These are phyloP conservation scores for Intellagama lesueurii DNA, from an alignment of 2,797 vertebrate species.

Conservation along the genomic window DNA sequence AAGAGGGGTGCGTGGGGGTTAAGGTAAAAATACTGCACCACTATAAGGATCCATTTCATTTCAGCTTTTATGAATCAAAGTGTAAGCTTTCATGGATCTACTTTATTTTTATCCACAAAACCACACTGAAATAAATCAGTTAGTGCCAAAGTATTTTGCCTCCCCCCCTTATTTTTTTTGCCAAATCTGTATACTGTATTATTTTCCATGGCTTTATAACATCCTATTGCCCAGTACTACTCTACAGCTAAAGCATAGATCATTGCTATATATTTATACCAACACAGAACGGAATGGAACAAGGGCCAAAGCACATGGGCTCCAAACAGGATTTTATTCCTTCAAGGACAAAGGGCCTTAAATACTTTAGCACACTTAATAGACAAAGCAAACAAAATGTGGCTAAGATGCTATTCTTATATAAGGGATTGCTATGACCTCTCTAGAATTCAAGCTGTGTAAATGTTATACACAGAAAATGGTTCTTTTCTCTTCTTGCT, in stretches of 20 bases:
- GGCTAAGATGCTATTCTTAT: neutral
- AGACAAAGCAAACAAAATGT: neutral
- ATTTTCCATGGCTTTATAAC: neutral
- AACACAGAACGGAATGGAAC: neutral
- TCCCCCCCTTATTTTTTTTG: no score
- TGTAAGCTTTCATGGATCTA: no score
- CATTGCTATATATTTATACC: neutral
- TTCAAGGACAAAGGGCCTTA: neutral
- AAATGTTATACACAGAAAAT: neutral
- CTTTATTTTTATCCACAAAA: no score
- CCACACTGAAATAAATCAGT: no score
- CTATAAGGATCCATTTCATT: no score
- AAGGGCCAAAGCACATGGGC: no score
- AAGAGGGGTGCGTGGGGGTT: no score
- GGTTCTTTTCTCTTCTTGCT: neutral
- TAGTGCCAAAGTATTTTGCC: no score
- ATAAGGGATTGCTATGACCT: neutral
- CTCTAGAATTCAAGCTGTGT: neutral
- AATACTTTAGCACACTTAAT: neutral
- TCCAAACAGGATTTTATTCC: neutral
- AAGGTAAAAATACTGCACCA: no score
- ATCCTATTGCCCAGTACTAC: neutral
- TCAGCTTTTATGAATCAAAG: no score
- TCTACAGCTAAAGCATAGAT: neutral
- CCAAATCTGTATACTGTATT: neutral